Conservation (phyloP, 2,888 invertebrate genomes). For the Branchellion lobata region DNA sequence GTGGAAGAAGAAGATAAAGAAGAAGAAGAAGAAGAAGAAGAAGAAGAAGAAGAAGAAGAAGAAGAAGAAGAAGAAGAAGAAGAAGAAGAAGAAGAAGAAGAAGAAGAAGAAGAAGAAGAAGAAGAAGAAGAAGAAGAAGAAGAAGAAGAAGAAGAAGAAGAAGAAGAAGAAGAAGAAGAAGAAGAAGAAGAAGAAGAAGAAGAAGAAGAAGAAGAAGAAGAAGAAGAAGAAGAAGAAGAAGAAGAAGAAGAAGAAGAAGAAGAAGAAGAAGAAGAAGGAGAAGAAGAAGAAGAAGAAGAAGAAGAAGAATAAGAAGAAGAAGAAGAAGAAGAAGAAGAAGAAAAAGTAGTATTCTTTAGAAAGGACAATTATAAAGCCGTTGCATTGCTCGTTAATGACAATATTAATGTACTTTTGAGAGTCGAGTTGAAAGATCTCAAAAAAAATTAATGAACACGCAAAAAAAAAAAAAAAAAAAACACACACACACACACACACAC, state of each 20-base stretch:
- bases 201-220: conserved; percentile 14
- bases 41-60: conserved; percentile 32
- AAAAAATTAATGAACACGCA: no score
- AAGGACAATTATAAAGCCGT: no score
- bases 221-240: conserved; percentile 14
- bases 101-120: background rate
- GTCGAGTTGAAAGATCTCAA: no score
- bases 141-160: background rate
- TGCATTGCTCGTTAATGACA: no score
- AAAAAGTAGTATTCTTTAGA: no score
- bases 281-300: background rate
- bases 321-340: conserved; percentile 14
- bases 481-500: no score
- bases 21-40: conserved; percentile 25
- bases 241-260: conserved; percentile 11
- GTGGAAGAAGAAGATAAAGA: background rate
- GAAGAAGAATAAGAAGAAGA: no score
- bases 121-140: background rate
- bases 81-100: background rate
- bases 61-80: conserved; percentile 40
- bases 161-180: conserved; percentile 14
- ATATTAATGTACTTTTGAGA: no score
- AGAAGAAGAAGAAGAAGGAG: conserved; percentile 7
- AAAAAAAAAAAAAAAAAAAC: no score
- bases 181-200: conserved; percentile 14